phyloP scores from a whole-genome alignment of 2,797 vertebrate species.

The Epinephelus awoara region DNA sequence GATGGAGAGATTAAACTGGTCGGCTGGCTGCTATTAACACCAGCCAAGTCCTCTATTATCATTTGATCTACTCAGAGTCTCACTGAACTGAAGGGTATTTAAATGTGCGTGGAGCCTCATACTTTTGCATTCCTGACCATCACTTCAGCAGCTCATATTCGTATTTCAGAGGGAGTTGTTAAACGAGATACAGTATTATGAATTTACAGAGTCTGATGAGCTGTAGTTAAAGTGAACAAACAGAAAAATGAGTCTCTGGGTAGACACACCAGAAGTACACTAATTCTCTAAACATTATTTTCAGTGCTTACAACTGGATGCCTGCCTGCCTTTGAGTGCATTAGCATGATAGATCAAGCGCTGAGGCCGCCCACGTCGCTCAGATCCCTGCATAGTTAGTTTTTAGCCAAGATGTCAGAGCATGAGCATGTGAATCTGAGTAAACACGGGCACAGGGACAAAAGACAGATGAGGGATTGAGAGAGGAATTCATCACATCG shows the following conservation, averaged over 20 bases:
- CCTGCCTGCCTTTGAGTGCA: slow-evolving; percentile 22
- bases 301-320: slow-evolving; percentile 8
- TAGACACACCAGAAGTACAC: neutral
- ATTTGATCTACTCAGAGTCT: slow-evolving; percentile 43
- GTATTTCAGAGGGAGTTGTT: slow-evolving; percentile 2
- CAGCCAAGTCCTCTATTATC: slow-evolving; percentile 61
- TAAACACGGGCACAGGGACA: slow-evolving; percentile 50
- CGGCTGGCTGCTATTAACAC: slow-evolving; percentile 65
- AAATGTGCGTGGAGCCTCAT: neutral
- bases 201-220: neutral
- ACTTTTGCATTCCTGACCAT: slow-evolving; percentile 16
- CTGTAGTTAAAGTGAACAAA: slow-evolving; percentile 1
- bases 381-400: slow-evolving; percentile 34
- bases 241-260: neutral
- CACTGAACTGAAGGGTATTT: slow-evolving; percentile 13
- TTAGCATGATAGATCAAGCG: slow-evolving; percentile 38
- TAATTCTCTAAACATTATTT: slow-evolving; percentile 13
- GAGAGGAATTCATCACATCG: slow-evolving; percentile 55
- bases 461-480: slow-evolving; percentile 64
- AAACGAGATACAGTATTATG: neutral
- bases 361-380: slow-evolving; percentile 1
- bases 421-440: slow-evolving; percentile 55
- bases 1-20: slow-evolving; percentile 60
- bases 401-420: slow-evolving; percentile 60
- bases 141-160: neutral